Evolutionary conservation across 2,113 vertebrate species (phyloP).

Genomic region (Barnardius zonarius): DNA sequence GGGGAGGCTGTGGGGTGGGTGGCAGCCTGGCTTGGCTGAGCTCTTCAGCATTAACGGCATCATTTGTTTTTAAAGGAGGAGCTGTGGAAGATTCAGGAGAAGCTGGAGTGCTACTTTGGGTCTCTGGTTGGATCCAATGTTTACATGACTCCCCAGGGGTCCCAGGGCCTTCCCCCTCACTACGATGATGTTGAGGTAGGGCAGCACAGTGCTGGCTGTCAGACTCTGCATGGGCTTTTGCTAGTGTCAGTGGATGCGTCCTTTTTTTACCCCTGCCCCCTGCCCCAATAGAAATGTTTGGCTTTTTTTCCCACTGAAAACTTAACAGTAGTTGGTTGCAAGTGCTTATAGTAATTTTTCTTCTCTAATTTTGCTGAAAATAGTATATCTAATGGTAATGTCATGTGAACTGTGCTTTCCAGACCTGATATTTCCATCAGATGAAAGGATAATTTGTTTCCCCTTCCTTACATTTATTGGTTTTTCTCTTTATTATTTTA

Average conservation of each 20-base stretch:
- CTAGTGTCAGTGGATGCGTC: neutral
- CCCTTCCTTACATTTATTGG: neutral
- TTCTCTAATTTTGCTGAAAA: neutral
- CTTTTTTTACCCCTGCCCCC: too few relatives aligned
- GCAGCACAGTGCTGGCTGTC: neutral
- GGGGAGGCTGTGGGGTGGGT: neutral
- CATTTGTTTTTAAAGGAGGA: constrained; percentile 76
- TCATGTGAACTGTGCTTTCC: neutral
- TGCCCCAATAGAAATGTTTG: neutral
- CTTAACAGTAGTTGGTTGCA: neutral
- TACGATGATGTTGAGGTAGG: constrained; percentile 93
- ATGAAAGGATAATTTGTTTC: neutral
- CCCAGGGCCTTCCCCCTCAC: constrained; percentile 90
- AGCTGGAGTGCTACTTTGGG: constrained; percentile 90
- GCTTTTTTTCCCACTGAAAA: neutral
- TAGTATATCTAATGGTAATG: neutral
- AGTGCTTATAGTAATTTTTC: neutral
- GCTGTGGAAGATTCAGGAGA: constrained; percentile 91
- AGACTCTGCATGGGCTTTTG: neutral
- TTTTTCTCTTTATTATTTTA: neutral
- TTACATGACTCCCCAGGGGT: constrained; percentile 87
- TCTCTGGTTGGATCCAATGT: constrained; percentile 90
- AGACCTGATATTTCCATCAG: neutral
- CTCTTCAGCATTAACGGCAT: neutral
- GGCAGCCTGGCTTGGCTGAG: neutral